Conservation (phyloP, 2,797 vertebrate genomes). For the Channallabes apus region DNA sequence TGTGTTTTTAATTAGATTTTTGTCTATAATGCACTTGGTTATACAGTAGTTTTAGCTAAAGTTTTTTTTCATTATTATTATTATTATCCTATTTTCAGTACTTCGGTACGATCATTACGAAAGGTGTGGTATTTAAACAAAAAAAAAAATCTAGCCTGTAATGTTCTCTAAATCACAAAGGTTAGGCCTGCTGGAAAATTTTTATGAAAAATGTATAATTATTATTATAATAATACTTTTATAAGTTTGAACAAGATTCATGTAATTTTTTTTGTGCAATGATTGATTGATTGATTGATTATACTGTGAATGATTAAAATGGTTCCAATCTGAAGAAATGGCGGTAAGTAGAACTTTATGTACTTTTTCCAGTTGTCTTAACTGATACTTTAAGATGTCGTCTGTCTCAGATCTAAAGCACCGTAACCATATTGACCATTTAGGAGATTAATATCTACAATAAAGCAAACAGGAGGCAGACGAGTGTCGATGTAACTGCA, state of each 20-base stretch:
- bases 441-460: background rate
- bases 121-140: no score
- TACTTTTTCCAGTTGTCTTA: background rate
- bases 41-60: no score
- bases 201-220: no score
- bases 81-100: no score
- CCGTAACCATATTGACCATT: background rate
- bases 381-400: background rate
- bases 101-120: no score
- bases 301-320: background rate
- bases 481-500: background rate
- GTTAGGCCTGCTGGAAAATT: no score
- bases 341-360: background rate
- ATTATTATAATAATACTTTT: background rate
- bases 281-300: background rate
- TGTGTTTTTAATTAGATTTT: no score
- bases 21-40: no score
- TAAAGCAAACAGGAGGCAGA: background rate
- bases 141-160: background rate
- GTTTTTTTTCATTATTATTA: no score
- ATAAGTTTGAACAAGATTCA: background rate
- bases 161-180: no score
- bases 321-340: background rate
- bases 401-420: background rate
- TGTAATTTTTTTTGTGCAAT: background rate